These are phyloP conservation scores for Drosophila diplacantha DNA, from an alignment of 2,888 invertebrate species.

Conservation along the genomic window DNA sequence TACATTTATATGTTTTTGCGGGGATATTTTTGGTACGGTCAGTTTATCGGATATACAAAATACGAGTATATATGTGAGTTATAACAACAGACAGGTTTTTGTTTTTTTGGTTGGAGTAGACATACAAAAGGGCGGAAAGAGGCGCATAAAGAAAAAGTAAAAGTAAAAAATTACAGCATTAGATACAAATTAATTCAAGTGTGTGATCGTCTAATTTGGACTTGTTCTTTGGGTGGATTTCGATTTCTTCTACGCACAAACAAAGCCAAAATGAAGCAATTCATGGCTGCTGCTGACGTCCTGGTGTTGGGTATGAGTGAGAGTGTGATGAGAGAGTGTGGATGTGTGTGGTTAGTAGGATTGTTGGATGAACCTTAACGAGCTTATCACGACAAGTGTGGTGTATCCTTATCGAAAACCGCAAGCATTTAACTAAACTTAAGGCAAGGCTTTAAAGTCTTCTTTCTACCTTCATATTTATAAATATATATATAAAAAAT, in stretches of 20 bases:
- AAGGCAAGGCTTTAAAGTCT: slow-evolving; percentile 29
- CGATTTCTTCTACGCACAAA: slow-evolving; percentile 9
- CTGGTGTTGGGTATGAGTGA: slow-evolving; percentile 22
- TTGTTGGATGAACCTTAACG: slow-evolving; percentile 24
- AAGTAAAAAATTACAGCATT: slow-evolving; percentile 74
- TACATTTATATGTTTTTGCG: slow-evolving; percentile 32
- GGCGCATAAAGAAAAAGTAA: slow-evolving; percentile 67
- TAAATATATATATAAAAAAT: slow-evolving; percentile 25
- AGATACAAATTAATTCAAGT: slow-evolving; percentile 67
- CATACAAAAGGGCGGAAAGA: slow-evolving; percentile 53
- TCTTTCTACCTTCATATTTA: slow-evolving; percentile 11
- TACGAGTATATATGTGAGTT: slow-evolving; percentile 50
- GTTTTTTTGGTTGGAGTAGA: slow-evolving; percentile 56
- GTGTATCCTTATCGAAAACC: slow-evolving; percentile 13
- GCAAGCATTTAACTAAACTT: slow-evolving; percentile 41
- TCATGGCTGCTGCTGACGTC: slow-evolving; percentile 11
- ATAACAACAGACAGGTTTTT: slow-evolving; percentile 52
- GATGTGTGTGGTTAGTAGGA: slow-evolving; percentile 11
- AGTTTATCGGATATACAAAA: slow-evolving; percentile 60
- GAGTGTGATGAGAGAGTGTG: neutral
- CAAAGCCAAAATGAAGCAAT: slow-evolving; percentile 33
- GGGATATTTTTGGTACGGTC: slow-evolving; percentile 57
- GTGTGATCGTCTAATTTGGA: slow-evolving; percentile 35
- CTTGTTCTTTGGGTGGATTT: slow-evolving; percentile 33
- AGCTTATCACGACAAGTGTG: slow-evolving; percentile 11